Percentiles rank a stretch among this genome's conserved stretches.
These are phyloP conservation scores for Bucorvus abyssinicus DNA, from an alignment of 2,797 vertebrate species.

Conservation along the genomic window DNA sequence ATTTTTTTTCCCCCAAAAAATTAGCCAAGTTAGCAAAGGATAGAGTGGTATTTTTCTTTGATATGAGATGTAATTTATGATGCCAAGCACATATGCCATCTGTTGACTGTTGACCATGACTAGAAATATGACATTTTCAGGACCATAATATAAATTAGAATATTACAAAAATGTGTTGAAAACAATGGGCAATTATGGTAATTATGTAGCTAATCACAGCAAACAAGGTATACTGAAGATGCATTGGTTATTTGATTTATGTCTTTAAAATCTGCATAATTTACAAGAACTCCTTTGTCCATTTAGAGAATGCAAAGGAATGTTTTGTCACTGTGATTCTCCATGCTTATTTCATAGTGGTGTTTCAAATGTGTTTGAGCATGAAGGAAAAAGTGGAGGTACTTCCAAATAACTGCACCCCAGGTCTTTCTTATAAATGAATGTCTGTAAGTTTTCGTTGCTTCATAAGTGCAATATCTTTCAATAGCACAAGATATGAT, in stretches of 20 bases:
- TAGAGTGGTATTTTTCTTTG: background rate
- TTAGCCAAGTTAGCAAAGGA: background rate
- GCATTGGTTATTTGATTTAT: background rate
- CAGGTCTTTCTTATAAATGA: background rate
- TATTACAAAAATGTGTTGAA: background rate
- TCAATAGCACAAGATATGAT: background rate
- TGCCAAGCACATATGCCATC: background rate
- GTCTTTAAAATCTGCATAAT: background rate
- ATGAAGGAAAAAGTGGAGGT: background rate
- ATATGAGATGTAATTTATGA: background rate
- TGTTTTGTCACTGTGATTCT: background rate
- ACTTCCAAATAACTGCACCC: background rate
- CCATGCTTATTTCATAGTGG: background rate
- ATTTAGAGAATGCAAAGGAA: background rate
- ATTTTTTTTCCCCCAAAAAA: background rate
- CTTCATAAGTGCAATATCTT: background rate
- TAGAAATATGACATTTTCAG: slow-evolving; percentile 13
- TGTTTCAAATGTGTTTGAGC: background rate
- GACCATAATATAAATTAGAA: background rate
- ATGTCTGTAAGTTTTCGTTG: background rate
- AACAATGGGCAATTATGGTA: background rate
- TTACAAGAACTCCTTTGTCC: background rate
- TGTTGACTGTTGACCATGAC: background rate
- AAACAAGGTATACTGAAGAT: background rate
- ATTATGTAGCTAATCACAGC: background rate